Evolutionary conservation across 2,797 vertebrate genomes (phyloP).

Genomic region (Sebastes trivittatus): DNA sequence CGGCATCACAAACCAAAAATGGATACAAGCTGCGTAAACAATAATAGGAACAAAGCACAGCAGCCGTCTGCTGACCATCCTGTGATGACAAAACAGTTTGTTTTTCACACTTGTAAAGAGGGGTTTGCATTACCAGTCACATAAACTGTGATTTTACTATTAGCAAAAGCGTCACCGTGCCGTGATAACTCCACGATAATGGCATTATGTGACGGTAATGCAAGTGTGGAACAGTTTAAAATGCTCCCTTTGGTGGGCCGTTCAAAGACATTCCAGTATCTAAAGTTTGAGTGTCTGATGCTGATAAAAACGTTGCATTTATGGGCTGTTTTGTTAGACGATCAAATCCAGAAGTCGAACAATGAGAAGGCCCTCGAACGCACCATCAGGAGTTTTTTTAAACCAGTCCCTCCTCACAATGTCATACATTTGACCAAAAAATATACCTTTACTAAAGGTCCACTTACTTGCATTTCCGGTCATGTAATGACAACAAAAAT

Average conservation of each 20-base stretch:
- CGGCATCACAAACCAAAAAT: conserved; percentile 16
- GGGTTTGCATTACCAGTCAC: not conserved
- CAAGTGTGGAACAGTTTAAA: not conserved
- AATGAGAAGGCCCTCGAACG: not conserved
- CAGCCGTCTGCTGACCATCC: conserved; percentile 53
- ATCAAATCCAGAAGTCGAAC: not conserved
- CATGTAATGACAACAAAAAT: not conserved
- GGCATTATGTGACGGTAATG: not conserved
- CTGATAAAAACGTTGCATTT: not conserved
- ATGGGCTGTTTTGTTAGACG: not conserved
- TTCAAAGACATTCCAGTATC: not conserved
- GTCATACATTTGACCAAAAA: not conserved
- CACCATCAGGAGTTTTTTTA: not conserved
- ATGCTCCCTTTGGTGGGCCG: not conserved
- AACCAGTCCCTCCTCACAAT: not conserved
- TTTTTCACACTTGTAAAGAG: not conserved
- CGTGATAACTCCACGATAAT: not conserved
- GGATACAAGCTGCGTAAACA: conserved; percentile 53
- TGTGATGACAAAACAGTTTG: conserved; percentile 16
- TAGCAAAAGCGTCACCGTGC: not conserved
- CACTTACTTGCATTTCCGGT: not conserved
- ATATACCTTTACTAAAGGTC: not conserved
- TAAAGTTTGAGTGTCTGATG: not conserved
- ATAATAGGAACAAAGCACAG: not conserved
- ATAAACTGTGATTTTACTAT: not conserved